A percentile compares a stretch with the other conserved stretches of the same genome.
phyloP scores from a whole-genome alignment of 92 coral and sea anemone species.

The Micromussa lordhowensis region DNA sequence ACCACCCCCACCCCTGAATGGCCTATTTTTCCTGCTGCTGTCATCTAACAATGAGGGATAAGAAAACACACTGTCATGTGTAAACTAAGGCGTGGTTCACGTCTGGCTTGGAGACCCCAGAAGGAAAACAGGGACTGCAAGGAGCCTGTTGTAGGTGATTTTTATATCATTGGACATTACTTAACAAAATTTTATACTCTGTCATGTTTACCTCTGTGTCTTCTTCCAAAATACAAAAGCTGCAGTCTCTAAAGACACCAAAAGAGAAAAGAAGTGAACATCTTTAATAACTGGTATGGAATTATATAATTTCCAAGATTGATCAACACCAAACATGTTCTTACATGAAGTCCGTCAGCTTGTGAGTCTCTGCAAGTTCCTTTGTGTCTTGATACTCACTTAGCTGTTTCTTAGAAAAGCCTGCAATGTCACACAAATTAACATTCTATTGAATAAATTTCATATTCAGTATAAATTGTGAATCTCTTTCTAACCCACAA shows the following conservation, averaged over 20 bases:
- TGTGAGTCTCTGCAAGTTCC: not conserved
- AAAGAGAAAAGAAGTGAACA: not conserved
- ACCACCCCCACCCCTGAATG: not conserved
- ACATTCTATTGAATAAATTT: not conserved
- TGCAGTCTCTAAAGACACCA: conserved; percentile 8
- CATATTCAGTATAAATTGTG: not conserved
- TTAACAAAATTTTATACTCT: not conserved
- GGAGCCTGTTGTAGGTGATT: no score
- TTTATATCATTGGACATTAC: not conserved
- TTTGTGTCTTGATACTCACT: not conserved
- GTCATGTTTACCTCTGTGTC: not conserved
- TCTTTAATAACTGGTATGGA: not conserved
- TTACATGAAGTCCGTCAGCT: conserved; percentile 23
- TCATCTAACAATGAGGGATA: no score
- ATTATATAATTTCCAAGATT: not conserved
- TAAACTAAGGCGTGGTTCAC: not conserved
- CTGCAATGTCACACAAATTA: not conserved
- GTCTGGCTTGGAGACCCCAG: not conserved
- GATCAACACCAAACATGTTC: not conserved
- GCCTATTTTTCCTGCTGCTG: not conserved
- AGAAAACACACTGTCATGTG: not conserved
- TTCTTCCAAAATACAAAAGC: conserved; percentile 14
- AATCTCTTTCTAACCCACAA: no score
- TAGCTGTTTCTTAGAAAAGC: conserved; percentile 18
- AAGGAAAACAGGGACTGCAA: not conserved